Evolutionary conservation across 2,797 vertebrate genomes (phyloP), one percentile per base, ranked within the genome.

Genomic region (Linurgus olivaceus): DNA sequence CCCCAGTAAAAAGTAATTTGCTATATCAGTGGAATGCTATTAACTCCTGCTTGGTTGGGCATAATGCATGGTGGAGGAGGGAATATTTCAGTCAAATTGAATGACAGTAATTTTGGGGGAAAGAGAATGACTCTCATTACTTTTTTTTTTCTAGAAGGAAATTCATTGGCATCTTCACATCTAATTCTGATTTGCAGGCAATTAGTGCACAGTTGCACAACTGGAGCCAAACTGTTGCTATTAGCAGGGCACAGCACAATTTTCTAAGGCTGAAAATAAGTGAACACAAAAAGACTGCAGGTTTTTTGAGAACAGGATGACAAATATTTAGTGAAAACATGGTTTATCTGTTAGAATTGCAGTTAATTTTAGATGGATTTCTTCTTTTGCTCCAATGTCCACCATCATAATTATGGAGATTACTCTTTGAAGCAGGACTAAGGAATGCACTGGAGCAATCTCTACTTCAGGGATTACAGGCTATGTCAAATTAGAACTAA

Each of bases 1-100:
- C 88, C 70, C 25, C 44, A 93, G 11, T 55, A 79, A 78, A 90
- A 86, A 85, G 59, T 86, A 91, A 92, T 93, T 88, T 86, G 50
- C 70, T 82, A 1, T 74, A 50, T 80, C 73, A 86, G 65, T 89
- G 70, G 33, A 92, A 80, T 83, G 83, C 76, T 81, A 68, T 95
- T 95, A 96, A 90, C 48, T 90, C 70, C 62, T 88, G 62, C 48
- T 93, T 83, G 61, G 51, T 44, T 78, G 50, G 76, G 88, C 40
- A 73, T 71, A 84, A 92, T 73, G 59, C 23, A 40, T 57, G 33
- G 68, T 85, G 57, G 57, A 93, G 85, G 88, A 93, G 87, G 45
- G 77, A 84, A n/a, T 71, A 71, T 61, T 90, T 88, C 90, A 76
- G 63, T 85, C 88, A 79, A 77, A 83, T 8, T 50, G 65, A 88